Evolutionary conservation across 2,797 vertebrate genomes (phyloP).

Genomic region (Mormyrus proboscirostris): DNA sequence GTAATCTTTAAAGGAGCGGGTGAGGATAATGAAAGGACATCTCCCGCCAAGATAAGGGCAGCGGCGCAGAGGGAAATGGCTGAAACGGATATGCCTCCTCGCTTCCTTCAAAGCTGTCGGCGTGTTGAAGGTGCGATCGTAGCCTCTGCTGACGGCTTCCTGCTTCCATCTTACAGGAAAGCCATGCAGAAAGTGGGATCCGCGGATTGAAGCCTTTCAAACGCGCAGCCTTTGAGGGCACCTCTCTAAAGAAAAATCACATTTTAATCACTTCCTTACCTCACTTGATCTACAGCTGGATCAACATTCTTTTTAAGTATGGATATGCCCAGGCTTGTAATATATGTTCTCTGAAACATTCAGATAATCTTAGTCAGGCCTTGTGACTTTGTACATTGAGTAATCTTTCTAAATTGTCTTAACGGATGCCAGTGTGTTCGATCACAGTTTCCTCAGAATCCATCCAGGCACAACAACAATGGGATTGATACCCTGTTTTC

Average conservation of each 20-base stretch:
- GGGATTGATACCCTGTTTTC: background rate
- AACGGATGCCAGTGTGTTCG: background rate
- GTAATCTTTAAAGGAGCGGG: slow-evolving; percentile 28
- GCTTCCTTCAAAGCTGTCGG: slow-evolving; percentile 23
- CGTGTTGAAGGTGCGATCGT: slow-evolving; percentile 16
- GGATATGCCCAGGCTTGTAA: background rate
- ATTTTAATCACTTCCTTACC: background rate
- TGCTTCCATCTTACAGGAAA: background rate
- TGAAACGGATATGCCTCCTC: background rate
- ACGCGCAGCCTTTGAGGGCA: background rate
- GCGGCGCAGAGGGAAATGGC: background rate
- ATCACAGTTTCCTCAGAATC: background rate
- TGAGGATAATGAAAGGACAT: background rate
- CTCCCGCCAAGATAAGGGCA: slow-evolving; percentile 10
- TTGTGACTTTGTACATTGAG: background rate
- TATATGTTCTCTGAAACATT: background rate
- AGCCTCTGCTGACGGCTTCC: slow-evolving; percentile 29
- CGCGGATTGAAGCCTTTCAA: background rate
- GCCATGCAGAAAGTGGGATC: background rate
- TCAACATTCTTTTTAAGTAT: background rate
- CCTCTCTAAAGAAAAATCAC: background rate
- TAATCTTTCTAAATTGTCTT: background rate
- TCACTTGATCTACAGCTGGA: background rate
- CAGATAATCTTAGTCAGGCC: background rate
- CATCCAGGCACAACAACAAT: background rate